Evolutionary conservation across 1,140 invertebrate species (phyloP).

Genomic region (Drosophila ogumai): DNA sequence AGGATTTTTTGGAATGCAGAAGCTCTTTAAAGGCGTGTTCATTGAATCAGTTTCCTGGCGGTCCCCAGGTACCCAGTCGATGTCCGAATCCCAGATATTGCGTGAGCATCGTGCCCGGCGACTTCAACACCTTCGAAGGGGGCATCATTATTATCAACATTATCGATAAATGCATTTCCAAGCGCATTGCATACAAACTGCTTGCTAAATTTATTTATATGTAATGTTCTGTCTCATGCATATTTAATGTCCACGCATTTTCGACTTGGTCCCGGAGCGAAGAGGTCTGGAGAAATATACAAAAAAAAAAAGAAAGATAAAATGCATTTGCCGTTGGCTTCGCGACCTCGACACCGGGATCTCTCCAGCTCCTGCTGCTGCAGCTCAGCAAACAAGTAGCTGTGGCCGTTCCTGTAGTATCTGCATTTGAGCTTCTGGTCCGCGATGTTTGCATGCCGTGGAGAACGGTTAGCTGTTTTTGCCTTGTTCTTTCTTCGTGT

Average conservation of each 20-base stretch:
- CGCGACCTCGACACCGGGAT: conserved; percentile 37
- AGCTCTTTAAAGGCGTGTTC: conserved; percentile 34
- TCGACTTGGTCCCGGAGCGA: conserved; percentile 5
- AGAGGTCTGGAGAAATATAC: neutral
- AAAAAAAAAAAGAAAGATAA: conserved; percentile 43
- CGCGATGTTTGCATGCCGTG: conserved; percentile 15
- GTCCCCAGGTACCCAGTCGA: conserved; percentile 30
- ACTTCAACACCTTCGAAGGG: conserved; percentile 68
- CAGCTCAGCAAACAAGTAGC: conserved; percentile 38
- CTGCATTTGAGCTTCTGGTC: conserved; percentile 64
- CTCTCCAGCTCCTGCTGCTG: neutral
- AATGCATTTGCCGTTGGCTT: conserved; percentile 64
- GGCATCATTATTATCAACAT: conserved; percentile 74
- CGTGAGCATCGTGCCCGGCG: conserved; percentile 46
- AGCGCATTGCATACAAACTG: conserved; percentile 75
- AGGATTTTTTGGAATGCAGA: neutral
- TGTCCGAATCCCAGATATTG: conserved; percentile 27
- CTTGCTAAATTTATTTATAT: conserved; percentile 80
- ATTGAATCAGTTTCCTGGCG: conserved; percentile 59
- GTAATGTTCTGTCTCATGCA: conserved; percentile 79
- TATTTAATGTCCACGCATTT: conserved; percentile 83
- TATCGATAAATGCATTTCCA: conserved; percentile 78
- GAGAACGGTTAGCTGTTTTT: conserved; percentile 62
- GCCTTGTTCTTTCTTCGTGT: conserved; percentile 68
- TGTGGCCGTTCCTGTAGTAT: conserved; percentile 36